Evolutionary conservation across 2,797 vertebrate species (phyloP).

Genomic region (Adelosebastes latens): DNA sequence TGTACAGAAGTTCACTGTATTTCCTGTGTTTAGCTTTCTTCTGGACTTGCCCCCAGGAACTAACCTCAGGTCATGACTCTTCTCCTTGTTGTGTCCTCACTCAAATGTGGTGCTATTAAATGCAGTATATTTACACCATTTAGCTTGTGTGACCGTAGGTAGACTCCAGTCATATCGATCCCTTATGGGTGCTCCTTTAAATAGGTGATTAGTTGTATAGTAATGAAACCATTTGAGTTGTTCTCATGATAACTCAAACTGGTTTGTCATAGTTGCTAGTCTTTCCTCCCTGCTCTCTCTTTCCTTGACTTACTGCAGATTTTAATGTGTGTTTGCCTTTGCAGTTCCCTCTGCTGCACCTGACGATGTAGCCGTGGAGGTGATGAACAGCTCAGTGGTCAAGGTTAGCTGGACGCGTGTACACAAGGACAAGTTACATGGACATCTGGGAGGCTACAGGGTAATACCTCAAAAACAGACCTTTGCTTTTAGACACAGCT

Average conservation of each 20-base stretch:
- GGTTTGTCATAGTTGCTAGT: neutral
- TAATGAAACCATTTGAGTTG: neutral
- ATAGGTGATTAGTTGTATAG: neutral
- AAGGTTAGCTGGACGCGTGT: conserved; percentile 91
- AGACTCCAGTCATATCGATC: neutral
- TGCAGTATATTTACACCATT: neutral
- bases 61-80: conserved; percentile 76
- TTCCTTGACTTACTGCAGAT: neutral
- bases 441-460: conserved; percentile 96
- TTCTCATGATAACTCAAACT: neutral
- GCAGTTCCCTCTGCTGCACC: conserved; percentile 93
- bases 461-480: conserved; percentile 77
- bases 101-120: conserved; percentile 7
- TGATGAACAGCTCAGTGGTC: conserved; percentile 90
- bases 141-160: conserved; percentile 10
- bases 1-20: conserved; percentile 40
- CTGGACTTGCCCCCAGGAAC: conserved; percentile 80
- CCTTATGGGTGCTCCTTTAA: neutral
- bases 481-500: conserved; percentile 71
- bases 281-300: neutral
- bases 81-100: conserved; percentile 20
- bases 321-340: conserved; percentile 51
- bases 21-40: conserved; percentile 80
- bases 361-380: conserved; percentile 84
- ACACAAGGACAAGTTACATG: conserved; percentile 92